Evolutionary conservation across 1,140 invertebrate genomes (phyloP), one percentile per base, ranked within the genome.

Genomic region (Anastrepha obliqua): DNA sequence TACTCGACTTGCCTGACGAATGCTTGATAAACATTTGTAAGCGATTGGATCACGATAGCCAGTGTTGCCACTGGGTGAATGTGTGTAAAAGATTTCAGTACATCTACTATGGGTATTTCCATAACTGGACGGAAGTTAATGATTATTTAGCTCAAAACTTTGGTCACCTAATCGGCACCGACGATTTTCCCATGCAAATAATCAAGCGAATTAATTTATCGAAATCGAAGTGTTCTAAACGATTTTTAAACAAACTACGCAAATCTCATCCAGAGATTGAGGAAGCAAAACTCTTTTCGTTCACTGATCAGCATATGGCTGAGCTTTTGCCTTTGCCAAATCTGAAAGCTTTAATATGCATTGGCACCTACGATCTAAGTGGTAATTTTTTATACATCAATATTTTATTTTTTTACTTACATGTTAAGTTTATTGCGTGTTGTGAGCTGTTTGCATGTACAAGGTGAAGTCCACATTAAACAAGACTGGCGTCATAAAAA

Each of bases 211-310:
- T 74, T 17, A 44, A 74, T 44, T 44, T 74, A 42, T 74, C 67
- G 42, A 74, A 74, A 15, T 74, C 42, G 1, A 74, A 74, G 42
- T 74, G 67, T 74, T 42, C 67, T 3, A 74, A 44, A 74, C 0
- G 13, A 5, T 74, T 74, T 44, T 7, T 74, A n/a, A 74, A 74
- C 2, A 74, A 74, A 74, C 17, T 74, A 47, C 67, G 67, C 15
- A 11, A 44, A 2, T 44, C 5, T 42, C 67, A 74, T 44, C 39
- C 39, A 15, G 67, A 74, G 67, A 44, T 74, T 74, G 67, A 74
- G 44, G 67, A 47, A 42, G 67, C 67, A 15, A 74, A 74, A n/a
- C 67, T 74, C 42, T 74, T 74, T 74, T 74, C 67, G 17, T 74
- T 74, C 7, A 74, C 67, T 13, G 42, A 74, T 17, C 39, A 74